These are phyloP conservation scores for Diceros bicornis DNA, from an alignment of 2,797 vertebrate species.

Conservation along the genomic window DNA sequence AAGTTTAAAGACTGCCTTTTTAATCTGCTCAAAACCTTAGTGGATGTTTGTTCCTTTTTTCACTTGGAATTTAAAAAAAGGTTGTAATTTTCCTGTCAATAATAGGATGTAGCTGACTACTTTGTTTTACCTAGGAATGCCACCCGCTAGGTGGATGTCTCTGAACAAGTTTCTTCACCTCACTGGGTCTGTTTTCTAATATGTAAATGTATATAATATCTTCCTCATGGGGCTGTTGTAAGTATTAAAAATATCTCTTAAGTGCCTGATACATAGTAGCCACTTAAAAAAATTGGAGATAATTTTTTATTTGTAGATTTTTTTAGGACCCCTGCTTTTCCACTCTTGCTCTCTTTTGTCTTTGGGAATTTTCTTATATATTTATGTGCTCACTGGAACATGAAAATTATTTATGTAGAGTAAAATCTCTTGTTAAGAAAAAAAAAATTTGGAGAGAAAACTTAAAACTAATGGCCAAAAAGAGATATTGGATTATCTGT, in stretches of 20 bases:
- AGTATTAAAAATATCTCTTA: slow-evolving; percentile 12
- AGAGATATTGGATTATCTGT: neutral
- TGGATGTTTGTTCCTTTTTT: neutral
- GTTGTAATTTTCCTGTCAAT: neutral
- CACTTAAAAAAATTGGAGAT: neutral
- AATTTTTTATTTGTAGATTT: neutral
- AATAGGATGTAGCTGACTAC: neutral
- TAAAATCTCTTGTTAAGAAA: neutral
- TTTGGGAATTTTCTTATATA: neutral
- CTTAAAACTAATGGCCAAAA: slow-evolving; percentile 25
- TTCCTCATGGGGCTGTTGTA: neutral
- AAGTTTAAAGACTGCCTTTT: neutral
- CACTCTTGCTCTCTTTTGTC: neutral
- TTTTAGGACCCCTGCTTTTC: neutral
- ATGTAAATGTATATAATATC: neutral
- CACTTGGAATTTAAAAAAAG: neutral
- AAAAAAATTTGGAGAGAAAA: neutral
- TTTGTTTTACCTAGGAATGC: neutral
- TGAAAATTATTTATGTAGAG: neutral
- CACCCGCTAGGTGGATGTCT: neutral
- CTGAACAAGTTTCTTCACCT: neutral
- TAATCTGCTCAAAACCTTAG: neutral
- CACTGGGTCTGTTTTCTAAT: neutral
- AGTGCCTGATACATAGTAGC: neutral
- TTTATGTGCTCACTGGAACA: neutral